Percentiles rank a stretch among this genome's conserved stretches.
Conservation (phyloP, 2,797 vertebrate genomes). For the Emys orbicularis region DNA sequence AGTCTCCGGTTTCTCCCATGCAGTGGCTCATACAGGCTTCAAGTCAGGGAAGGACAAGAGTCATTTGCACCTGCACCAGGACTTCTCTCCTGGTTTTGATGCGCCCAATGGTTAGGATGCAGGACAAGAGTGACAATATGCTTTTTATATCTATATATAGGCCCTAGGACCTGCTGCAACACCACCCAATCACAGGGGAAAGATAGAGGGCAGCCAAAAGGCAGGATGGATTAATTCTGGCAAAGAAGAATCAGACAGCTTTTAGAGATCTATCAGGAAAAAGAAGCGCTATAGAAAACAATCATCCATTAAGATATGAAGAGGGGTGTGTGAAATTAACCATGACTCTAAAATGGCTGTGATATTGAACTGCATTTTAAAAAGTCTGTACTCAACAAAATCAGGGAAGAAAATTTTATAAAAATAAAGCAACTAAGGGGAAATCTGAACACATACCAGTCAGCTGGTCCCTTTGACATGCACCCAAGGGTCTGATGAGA, state of each 20-base stretch:
- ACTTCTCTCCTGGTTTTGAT: background rate
- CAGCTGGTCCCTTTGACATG: background rate
- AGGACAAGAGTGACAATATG: background rate
- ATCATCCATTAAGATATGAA: constrained; percentile 59
- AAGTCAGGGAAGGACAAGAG: fast-evolving
- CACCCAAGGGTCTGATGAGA: background rate
- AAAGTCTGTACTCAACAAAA: constrained; percentile 62
- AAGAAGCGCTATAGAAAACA: constrained; percentile 41
- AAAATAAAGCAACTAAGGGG: constrained; percentile 51
- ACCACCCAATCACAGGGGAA: background rate
- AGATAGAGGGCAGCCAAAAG: background rate
- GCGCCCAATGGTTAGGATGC: background rate
- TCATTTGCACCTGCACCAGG: background rate
- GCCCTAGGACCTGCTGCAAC: background rate
- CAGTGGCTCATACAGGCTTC: background rate
- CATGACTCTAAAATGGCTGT: constrained; percentile 5
- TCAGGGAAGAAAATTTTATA: constrained; percentile 57
- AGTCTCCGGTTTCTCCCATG: background rate
- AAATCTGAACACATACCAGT: background rate
- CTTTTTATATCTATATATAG: background rate
- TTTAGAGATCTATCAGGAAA: constrained; percentile 14
- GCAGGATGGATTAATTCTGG: background rate
- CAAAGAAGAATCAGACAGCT: constrained; percentile 32
- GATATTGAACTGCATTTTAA: constrained; percentile 60
- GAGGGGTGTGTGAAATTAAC: constrained; percentile 59